A percentile compares a stretch with the other conserved stretches of the same genome.
Conservation (phyloP, 2,797 vertebrate genomes). For the Falco concolor region DNA sequence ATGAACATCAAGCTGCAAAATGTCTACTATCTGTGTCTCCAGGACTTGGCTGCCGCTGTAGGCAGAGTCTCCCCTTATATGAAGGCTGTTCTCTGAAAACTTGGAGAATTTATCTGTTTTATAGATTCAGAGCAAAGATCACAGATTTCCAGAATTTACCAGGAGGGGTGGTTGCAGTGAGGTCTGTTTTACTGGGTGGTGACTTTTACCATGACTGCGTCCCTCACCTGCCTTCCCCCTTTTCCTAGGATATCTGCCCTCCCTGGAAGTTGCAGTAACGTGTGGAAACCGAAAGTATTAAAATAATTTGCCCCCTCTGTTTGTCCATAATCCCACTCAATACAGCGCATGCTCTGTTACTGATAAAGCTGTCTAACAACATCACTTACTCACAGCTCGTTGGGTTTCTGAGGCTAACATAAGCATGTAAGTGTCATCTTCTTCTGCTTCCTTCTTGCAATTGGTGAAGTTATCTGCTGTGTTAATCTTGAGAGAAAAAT, state of each 20-base stretch:
- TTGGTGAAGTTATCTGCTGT: neutral
- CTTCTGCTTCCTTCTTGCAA: neutral
- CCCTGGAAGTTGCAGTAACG: neutral
- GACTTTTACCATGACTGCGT: neutral
- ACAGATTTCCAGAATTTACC: neutral
- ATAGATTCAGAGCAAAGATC: neutral
- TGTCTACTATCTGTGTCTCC: neutral
- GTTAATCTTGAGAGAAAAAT: constrained; percentile 49
- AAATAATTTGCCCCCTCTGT: neutral
- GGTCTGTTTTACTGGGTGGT: neutral
- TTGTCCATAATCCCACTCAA: neutral
- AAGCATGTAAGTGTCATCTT: neutral
- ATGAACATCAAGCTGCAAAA: neutral
- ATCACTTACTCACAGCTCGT: constrained; percentile 46
- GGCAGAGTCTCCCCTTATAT: neutral
- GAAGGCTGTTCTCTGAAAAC: neutral
- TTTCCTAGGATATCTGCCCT: neutral
- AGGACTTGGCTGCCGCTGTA: neutral
- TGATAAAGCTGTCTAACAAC: neutral
- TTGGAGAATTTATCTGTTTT: neutral
- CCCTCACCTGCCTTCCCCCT: neutral
- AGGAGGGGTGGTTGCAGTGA: neutral
- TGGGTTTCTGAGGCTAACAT: constrained; percentile 5
- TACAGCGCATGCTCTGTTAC: neutral
- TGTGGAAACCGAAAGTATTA: neutral